Conservation (phyloP, 2,888 invertebrate genomes). For the Furcula furcula region DNA sequence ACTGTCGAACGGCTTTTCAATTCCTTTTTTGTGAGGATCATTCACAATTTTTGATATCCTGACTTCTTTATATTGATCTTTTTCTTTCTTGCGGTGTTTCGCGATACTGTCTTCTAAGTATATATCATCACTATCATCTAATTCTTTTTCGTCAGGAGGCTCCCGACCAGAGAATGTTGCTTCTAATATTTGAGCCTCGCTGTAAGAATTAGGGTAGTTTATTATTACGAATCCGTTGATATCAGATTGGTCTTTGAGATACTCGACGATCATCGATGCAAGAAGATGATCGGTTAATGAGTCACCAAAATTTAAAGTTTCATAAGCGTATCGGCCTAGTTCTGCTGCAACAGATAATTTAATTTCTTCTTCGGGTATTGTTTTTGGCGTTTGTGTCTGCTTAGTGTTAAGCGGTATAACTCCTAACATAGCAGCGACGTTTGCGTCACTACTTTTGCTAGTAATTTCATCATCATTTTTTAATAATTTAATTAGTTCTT, state of each 20-base stretch:
- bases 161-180: slow-evolving; percentile 78
- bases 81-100: slow-evolving; percentile 58
- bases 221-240: slow-evolving; percentile 83
- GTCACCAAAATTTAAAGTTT: slow-evolving; percentile 77
- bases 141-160: slow-evolving; percentile 62
- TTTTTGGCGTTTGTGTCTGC: slow-evolving; percentile 83
- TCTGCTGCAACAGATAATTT: slow-evolving; percentile 70
- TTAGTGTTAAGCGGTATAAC: slow-evolving; percentile 61
- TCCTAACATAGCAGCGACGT: slow-evolving; percentile 40
- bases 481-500: slow-evolving; percentile 57
- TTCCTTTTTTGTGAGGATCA: slow-evolving; percentile 67
- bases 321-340: slow-evolving; percentile 80
- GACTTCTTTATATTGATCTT: slow-evolving; percentile 54
- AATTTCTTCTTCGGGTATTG: slow-evolving; percentile 82
- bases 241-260: slow-evolving; percentile 72
- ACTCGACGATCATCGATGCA: slow-evolving; percentile 82
- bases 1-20: slow-evolving; percentile 66
- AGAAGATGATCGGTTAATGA: slow-evolving; percentile 78
- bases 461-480: slow-evolving; percentile 54
- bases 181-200: slow-evolving; percentile 83
- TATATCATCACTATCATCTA: slow-evolving; percentile 61
- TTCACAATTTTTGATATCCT: slow-evolving; percentile 76
- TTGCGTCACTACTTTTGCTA: slow-evolving; percentile 47
- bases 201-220: slow-evolving; percentile 83
- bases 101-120: slow-evolving; percentile 64